Percentiles rank a stretch among this genome's conserved stretches.
phyloP scores from a whole-genome alignment of 1,140 invertebrate genomes.

The Lutraria rhynchaena region DNA sequence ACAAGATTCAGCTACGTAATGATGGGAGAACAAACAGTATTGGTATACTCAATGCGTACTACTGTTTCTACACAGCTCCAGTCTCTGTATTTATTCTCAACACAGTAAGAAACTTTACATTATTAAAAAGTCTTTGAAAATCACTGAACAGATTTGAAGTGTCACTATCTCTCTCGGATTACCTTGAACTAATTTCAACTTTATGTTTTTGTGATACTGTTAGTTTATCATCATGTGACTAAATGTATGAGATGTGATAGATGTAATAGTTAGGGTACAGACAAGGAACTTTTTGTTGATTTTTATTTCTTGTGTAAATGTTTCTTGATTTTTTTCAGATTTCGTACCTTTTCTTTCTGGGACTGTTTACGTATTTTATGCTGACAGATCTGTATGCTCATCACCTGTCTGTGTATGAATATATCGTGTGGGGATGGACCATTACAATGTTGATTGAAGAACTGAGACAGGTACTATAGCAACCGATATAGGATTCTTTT shows the following conservation, averaged over 20 bases:
- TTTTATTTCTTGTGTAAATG: not conserved
- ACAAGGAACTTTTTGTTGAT: too few relatives aligned
- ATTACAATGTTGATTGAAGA: constrained; percentile 75
- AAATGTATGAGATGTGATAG: too few relatives aligned
- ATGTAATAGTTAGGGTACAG: too few relatives aligned
- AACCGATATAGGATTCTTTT: too few relatives aligned
- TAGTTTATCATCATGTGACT: too few relatives aligned
- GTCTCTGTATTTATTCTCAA: constrained; percentile 70
- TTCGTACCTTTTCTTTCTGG: constrained; percentile 75
- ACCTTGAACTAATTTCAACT: too few relatives aligned
- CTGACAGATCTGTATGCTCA: constrained; percentile 73
- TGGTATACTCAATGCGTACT: constrained; percentile 68
- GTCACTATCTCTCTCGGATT: too few relatives aligned
- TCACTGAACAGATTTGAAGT: too few relatives aligned
- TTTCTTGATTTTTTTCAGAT: constrained; percentile 68
- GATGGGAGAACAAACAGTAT: constrained; percentile 59
- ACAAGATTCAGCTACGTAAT: constrained; percentile 65
- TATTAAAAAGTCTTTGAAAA: too few relatives aligned
- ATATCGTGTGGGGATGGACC: constrained; percentile 72
- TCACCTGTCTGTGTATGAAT: constrained; percentile 66
- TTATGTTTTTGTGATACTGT: too few relatives aligned
- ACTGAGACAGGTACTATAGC: constrained; percentile 71
- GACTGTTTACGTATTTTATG: constrained; percentile 77
- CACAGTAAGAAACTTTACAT: constrained; percentile 60
- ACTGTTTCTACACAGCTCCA: constrained; percentile 77